phyloP scores from a whole-genome alignment of 2,888 invertebrate genomes.

The Allolobophora icterica region DNA sequence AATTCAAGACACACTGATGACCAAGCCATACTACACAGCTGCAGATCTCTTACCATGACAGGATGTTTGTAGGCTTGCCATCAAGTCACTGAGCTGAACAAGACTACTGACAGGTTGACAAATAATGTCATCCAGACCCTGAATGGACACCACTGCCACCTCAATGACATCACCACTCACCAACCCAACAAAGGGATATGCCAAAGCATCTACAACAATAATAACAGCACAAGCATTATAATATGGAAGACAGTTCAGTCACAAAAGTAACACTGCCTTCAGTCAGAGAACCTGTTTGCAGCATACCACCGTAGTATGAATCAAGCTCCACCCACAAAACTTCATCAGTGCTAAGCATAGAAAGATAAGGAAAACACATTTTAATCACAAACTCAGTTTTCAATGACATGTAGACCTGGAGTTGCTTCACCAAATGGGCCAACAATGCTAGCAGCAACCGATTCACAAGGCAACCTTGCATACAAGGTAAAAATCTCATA shows the following conservation, averaged over 20 bases:
- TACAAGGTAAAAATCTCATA: too few relatives aligned
- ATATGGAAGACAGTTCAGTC: not conserved
- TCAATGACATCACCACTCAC: slow-evolving; percentile 12
- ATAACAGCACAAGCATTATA: not conserved
- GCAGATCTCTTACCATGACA: slow-evolving; percentile 1
- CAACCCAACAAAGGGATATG: slow-evolving; percentile 6
- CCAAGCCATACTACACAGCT: not conserved
- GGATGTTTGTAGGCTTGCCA: not conserved
- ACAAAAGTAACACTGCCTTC: not conserved
- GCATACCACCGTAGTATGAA: not conserved
- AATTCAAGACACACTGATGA: not conserved
- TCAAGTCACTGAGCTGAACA: not conserved
- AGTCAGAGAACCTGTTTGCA: not conserved
- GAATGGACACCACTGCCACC: not conserved
- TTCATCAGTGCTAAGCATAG: not conserved
- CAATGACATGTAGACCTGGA: too few relatives aligned
- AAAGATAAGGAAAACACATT: too few relatives aligned
- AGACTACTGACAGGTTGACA: not conserved
- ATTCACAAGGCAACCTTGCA: too few relatives aligned
- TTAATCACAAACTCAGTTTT: too few relatives aligned
- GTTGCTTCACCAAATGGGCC: too few relatives aligned
- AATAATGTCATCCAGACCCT: not conserved
- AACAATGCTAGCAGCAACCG: too few relatives aligned
- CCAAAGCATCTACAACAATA: not conserved
- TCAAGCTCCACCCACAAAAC: not conserved